These are phyloP conservation scores for Spatulosminthurus flaviceps DNA, from an alignment of 2,888 invertebrate species.

Conservation along the genomic window DNA sequence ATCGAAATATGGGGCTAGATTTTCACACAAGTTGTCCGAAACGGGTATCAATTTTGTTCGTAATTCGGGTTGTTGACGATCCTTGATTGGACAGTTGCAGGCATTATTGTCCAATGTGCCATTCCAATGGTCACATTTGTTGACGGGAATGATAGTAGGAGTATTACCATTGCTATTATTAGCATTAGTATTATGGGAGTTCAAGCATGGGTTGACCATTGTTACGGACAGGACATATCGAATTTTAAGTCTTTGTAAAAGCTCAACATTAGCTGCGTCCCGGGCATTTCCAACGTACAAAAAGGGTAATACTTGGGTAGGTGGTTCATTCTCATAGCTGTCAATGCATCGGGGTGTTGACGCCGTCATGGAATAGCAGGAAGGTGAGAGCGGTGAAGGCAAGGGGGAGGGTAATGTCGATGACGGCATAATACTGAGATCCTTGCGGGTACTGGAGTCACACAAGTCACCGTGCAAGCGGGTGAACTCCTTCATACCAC, in stretches of 20 bases:
- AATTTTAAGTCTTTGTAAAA: slow-evolving; percentile 75
- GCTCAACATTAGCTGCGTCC: slow-evolving; percentile 78
- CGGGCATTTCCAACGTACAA: slow-evolving; percentile 83
- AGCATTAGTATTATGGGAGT: slow-evolving; percentile 41
- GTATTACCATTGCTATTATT: too few species aligned
- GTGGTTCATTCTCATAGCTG: slow-evolving; percentile 67
- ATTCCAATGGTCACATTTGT: slow-evolving; percentile 24
- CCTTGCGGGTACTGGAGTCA: slow-evolving; percentile 69
- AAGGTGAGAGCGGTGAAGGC: slow-evolving; percentile 45
- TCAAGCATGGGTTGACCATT: slow-evolving; percentile 77
- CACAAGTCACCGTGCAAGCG: slow-evolving; percentile 77
- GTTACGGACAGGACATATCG: slow-evolving; percentile 84
- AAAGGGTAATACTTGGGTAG: slow-evolving; percentile 81
- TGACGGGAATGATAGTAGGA: slow-evolving; percentile 42
- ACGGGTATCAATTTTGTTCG: slow-evolving; percentile 72
- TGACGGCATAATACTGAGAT: slow-evolving; percentile 53
- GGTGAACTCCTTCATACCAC: slow-evolving; percentile 77
- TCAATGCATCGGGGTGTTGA: slow-evolving; percentile 52
- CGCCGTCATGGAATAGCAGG: slow-evolving; percentile 2
- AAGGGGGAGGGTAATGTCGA: slow-evolving; percentile 36
- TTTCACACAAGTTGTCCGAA: slow-evolving; percentile 83
- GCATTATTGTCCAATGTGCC: slow-evolving; percentile 11
- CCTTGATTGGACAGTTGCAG: neutral
- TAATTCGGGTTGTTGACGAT: slow-evolving; percentile 24
- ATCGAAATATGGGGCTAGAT: slow-evolving; percentile 87